phyloP scores from a whole-genome alignment of 1,140 invertebrate species.

The Aphelenchoides besseyi region DNA sequence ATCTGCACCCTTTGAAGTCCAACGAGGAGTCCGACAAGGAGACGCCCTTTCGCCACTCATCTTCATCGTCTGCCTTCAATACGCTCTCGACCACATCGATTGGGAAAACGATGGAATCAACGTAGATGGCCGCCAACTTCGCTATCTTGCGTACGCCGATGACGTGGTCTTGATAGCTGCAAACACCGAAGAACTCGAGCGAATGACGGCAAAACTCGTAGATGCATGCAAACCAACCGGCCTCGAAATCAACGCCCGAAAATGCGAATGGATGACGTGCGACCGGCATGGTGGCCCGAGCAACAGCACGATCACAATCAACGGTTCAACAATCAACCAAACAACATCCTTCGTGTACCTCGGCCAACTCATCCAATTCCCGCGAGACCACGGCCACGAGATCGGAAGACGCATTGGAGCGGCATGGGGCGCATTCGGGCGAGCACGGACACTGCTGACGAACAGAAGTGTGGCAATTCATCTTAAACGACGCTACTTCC shows the following conservation, averaged over 20 bases:
- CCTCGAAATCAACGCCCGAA: slow-evolving; percentile 22
- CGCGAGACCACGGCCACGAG: slow-evolving; percentile 7
- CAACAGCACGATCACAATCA: too few species aligned
- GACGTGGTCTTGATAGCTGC: slow-evolving; percentile 52
- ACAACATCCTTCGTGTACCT: slow-evolving; percentile 20
- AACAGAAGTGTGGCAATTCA: slow-evolving; percentile 2
- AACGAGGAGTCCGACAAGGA: slow-evolving; percentile 66
- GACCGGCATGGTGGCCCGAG: too few species aligned
- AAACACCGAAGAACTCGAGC: slow-evolving; percentile 26
- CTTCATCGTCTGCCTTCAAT: slow-evolving; percentile 66
- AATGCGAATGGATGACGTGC: slow-evolving; percentile 23
- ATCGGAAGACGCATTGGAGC: slow-evolving; percentile 16
- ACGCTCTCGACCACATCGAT: slow-evolving; percentile 47
- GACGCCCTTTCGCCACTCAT: slow-evolving; percentile 65
- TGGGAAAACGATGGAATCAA: slow-evolving; percentile 16
- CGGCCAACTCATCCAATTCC: slow-evolving; percentile 20
- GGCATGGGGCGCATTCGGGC: slow-evolving; percentile 14
- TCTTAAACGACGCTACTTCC: slow-evolving; percentile 27
- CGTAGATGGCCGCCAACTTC: slow-evolving; percentile 2
- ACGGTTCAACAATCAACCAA: not conserved
- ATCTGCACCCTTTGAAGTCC: not conserved
- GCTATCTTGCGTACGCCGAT: slow-evolving; percentile 59
- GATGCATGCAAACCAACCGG: not conserved
- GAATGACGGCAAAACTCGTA: slow-evolving; percentile 17
- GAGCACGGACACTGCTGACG: slow-evolving; percentile 9